Conservation (phyloP, 2,888 invertebrate genomes). For the Zaprionus lineosus region DNA sequence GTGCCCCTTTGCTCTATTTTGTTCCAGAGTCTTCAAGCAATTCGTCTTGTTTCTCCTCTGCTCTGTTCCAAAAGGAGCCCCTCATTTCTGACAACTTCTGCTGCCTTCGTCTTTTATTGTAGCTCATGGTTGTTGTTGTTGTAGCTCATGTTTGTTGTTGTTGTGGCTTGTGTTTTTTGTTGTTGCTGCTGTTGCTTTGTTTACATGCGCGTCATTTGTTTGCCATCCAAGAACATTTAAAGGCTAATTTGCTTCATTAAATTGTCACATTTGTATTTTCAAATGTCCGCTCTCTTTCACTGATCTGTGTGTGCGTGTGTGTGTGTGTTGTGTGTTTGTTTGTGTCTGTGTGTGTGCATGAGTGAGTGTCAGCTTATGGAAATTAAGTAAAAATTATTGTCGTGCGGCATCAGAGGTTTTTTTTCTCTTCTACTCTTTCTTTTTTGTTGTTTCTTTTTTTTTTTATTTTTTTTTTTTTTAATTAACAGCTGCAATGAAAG, state of each 20-base stretch:
- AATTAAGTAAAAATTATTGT: conserved; percentile 1
- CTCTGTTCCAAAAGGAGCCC: conserved; percentile 5
- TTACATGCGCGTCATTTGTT: conserved; percentile 61
- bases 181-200: conserved; percentile 41
- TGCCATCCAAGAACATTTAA: conserved; percentile 67
- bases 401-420: too few species aligned
- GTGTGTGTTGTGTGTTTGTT: not conserved
- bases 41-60: conserved; percentile 5
- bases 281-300: conserved; percentile 6
- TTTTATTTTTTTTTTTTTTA: conserved; percentile 24
- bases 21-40: too few species aligned
- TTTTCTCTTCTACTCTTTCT: conserved; percentile 1
- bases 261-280: conserved; percentile 63
- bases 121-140: conserved; percentile 12
- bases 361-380: not conserved
- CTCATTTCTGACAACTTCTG: conserved; percentile 40
- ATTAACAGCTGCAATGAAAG: conserved; percentile 56
- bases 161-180: too few species aligned
- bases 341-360: not conserved
- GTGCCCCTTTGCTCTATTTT: too few species aligned
- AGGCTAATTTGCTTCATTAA: conserved; percentile 71
- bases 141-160: too few species aligned
- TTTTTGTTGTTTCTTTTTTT: conserved; percentile 8
- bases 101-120: not conserved
- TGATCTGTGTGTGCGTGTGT: not conserved